Evolutionary conservation across 2,888 invertebrate species (phyloP).

Genomic region (Megastigmus dorsalis): DNA sequence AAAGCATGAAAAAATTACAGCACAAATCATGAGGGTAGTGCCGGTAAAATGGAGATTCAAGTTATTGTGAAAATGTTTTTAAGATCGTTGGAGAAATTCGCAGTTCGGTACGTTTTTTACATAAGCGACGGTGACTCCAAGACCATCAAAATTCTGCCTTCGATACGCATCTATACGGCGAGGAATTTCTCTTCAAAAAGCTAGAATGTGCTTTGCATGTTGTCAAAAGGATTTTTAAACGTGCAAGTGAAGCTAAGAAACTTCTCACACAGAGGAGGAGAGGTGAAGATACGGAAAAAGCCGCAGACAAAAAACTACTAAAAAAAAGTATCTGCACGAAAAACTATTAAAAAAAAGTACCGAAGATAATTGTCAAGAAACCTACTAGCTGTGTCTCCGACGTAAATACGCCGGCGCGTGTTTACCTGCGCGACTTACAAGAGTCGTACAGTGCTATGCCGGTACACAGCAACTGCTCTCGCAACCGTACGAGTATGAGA

Average conservation of each 20-base stretch:
- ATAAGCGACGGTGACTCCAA: constrained; percentile 54
- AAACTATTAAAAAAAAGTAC: too few species aligned
- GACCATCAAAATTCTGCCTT: constrained; percentile 48
- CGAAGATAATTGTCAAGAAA: too few species aligned
- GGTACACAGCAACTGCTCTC: too few species aligned
- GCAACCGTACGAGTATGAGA: too few species aligned
- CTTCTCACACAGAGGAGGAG: background rate
- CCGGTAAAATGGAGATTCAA: constrained; percentile 55
- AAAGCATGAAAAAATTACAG: too few species aligned
- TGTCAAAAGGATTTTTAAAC: background rate
- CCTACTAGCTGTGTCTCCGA: too few species aligned
- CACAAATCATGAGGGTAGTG: constrained; percentile 51
- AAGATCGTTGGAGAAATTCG: constrained; percentile 43
- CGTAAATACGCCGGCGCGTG: too few species aligned
- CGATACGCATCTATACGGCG: constrained; percentile 38
- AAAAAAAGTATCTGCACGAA: too few species aligned
- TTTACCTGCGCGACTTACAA: too few species aligned
- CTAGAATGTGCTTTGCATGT: constrained; percentile 8
- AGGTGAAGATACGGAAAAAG: too few species aligned
- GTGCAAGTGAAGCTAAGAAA: background rate
- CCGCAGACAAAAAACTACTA: too few species aligned
- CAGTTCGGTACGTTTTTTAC: constrained; percentile 46
- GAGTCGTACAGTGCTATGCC: too few species aligned
- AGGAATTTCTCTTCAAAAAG: constrained; percentile 37
- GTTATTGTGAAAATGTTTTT: constrained; percentile 47